Evolutionary conservation across 1,140 invertebrate genomes (phyloP), one percentile per base, ranked within the genome.

Genomic region (Pachypeltis micranthus): DNA sequence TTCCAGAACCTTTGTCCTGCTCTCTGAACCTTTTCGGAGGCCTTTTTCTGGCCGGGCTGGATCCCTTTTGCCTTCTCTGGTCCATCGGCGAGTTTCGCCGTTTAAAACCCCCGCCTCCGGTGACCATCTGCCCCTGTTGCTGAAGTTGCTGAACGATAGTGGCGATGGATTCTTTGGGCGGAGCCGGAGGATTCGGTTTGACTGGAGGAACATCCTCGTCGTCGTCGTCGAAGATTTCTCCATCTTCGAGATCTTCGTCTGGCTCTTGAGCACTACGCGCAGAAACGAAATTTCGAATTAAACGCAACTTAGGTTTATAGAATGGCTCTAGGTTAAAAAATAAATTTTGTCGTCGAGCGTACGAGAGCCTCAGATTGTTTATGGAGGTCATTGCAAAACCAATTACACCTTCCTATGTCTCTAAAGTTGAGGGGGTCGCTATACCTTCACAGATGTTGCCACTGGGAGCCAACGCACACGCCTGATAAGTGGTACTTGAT

Each of bases 211-310:
- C 47, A 4, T 10, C 10, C 7, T 51, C 47, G 47, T 51, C 47
- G 19, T 51, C 47, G 47, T 51, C 47, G 47, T 51, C 47, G 47
- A 51, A 51, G 47, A 51, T 51, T 21, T 51, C 47, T 10, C 47
- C 47, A 51, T 51, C 47, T 51, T 51, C 47, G 47, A 51, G 47
- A 51, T 51, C 47, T 51, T 51, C 47, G 4, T 51, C 47, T 14
- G 47, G 47, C 19, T 51, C 47, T 21, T 51, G 47, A 21, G 47
- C 47, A 51, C 47, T 51, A 21, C 7, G 34, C 7, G 34, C 7
- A n/a, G n/a, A 39, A 39, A 39, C n/a, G 34, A n/a, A 39, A 39
- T 39, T 7, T 10, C 34, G 34, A n/a, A n/a, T n/a, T n/a, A n/a
- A n/a, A n/a, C n/a, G n/a, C n/a, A n/a, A n/a, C n/a, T n/a, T n/a